phyloP scores from a whole-genome alignment of 2,888 invertebrate species.

The Cephus sareptanus region DNA sequence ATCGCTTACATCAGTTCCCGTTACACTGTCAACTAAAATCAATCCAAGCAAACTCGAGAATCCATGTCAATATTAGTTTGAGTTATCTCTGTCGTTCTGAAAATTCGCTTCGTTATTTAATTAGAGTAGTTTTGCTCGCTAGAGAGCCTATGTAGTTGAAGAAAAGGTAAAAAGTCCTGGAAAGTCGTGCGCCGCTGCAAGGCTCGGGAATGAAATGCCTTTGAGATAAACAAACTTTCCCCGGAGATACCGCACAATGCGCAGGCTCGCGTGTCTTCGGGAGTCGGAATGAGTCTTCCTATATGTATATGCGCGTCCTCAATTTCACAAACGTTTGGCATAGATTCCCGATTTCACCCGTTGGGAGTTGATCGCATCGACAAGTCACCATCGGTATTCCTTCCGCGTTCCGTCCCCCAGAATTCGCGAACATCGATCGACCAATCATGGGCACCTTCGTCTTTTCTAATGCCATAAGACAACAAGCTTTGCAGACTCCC shows the following conservation, averaged over 20 bases:
- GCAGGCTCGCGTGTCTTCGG: not conserved
- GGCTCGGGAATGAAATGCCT: conserved; percentile 42
- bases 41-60: not conserved
- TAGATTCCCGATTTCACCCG: conserved; percentile 59
- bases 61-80: not conserved
- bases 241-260: conserved; percentile 36
- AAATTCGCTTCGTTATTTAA: not conserved
- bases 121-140: not conserved
- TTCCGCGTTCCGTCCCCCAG: not conserved
- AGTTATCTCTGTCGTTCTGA: not conserved
- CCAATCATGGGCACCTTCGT: not conserved
- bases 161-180: conserved; percentile 27
- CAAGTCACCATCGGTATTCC: conserved; percentile 20
- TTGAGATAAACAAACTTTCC: conserved; percentile 50
- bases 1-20: not conserved
- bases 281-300: conserved; percentile 7
- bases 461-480: not conserved
- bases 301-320: conserved; percentile 44
- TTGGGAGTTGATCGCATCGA: conserved; percentile 29
- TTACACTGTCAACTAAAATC: not conserved
- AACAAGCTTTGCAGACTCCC: not conserved
- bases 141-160: not conserved
- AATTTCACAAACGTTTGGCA: conserved; percentile 63
- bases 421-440: not conserved
- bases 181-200: conserved; percentile 38